Percentiles rank a stretch among this genome's conserved stretches.
Conservation (phyloP, 2,113 vertebrate species). For the Chiloscyllium plagiosum region DNA sequence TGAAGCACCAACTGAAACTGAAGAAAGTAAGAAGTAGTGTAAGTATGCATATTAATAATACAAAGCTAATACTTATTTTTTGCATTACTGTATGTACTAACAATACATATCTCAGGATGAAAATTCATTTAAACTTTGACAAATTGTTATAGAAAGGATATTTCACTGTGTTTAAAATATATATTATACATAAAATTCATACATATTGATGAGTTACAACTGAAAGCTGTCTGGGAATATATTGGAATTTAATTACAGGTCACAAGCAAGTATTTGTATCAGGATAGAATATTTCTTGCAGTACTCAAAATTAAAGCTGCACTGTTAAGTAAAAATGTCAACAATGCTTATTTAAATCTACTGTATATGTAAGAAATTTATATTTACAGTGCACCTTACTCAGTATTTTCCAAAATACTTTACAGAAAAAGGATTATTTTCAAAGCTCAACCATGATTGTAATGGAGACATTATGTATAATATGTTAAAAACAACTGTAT, state of each 20-base stretch:
- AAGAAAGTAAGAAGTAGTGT: slow-evolving; percentile 31
- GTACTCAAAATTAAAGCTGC: not conserved
- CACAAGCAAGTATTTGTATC: not conserved
- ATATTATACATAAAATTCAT: slow-evolving; percentile 23
- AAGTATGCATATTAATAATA: not conserved
- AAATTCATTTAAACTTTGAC: not conserved
- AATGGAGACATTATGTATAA: not conserved
- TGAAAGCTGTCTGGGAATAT: not conserved
- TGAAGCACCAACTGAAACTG: slow-evolving; percentile 39
- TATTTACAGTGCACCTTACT: not conserved
- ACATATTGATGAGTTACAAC: not conserved
- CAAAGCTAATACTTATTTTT: not conserved
- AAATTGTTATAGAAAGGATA: not conserved
- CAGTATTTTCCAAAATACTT: not conserved
- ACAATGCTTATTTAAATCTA: not conserved
- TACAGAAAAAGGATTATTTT: not conserved
- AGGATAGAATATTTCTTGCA: not conserved
- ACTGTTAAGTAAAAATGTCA: not conserved
- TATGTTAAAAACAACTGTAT: not conserved
- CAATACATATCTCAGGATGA: slow-evolving; percentile 13
- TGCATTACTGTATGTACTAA: not conserved
- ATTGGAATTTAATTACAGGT: not conserved
- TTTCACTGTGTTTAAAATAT: not conserved
- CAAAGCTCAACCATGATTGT: not conserved
- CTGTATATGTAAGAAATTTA: not conserved